Base-by-base conservation (phyloP, 35 echinoderm and acorn worm genomes). In the Anneissia japonica region DNA sequence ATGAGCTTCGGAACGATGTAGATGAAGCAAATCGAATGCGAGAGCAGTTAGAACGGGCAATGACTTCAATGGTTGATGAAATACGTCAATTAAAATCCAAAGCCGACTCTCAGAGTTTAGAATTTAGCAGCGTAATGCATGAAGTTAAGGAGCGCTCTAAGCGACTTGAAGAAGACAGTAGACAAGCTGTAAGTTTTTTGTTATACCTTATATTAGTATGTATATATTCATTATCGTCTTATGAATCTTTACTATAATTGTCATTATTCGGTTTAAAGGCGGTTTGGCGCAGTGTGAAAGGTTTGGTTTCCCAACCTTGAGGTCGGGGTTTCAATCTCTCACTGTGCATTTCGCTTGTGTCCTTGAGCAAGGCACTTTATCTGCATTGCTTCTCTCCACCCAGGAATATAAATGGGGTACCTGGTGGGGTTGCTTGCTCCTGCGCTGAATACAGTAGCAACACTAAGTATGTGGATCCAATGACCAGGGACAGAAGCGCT, bases 131-230 rank as follows among this genome's bases (percentile, higher is more conserved):
- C 64, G 56, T 93, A 9, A 64, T 94, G 0, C 96, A 99, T 78
- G 96, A 99, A 56, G 82, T 99, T 51, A 99, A 99, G 75, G 96
- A 99, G 21, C 75, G 90, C 13, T 91, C 92, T 4, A 99, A 94
- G 40, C 75, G 96, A 80, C 73, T 92, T 35, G 96, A 99, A 76
- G 96, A 99, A 77, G 96, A 99, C 32, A 90, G 94, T 31, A 86
- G 96, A 37, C 80, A 88, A 79, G 86, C 85, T 83, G 96, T 99
- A 80, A 93, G 95, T 88, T 30, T 39, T 78, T 39, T 33, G n/a
- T n/a, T n/a, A n/a, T n/a, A n/a, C n/a, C n/a, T n/a, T 13, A 64
- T 12, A 64, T n/a, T 13, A 64, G n/a, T 64, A 13, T 64, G 51
- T n/a, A 64, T 13, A 64, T 64, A 64, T 64, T 64, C n/a, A 13